Base-by-base conservation (phyloP, 2,888 invertebrate genomes). In the Ceramica pisi region DNA sequence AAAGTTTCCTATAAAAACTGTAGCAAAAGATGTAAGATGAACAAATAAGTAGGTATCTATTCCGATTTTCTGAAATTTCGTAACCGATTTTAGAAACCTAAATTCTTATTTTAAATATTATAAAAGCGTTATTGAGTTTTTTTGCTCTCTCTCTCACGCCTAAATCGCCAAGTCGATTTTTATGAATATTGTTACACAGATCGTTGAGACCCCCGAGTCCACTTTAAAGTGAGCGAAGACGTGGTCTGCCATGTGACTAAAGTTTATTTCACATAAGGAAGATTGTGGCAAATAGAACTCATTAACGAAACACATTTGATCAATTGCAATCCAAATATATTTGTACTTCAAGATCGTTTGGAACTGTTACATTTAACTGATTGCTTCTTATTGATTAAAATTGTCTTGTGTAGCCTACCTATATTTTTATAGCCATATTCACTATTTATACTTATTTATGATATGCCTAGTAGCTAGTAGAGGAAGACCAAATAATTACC, bases 241-340 rank as follows among this genome's bases (percentile, higher is more conserved):
- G 38, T 12, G 2, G 38, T 26, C 8, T 60, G 21, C 4, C 59
- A 64, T 67, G 61, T 53, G 53, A 61, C 2, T n/a, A 46, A 51
- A 68, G 21, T 83, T 71, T 67, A 69, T 67, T 72, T 77, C 62
- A 14, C 67, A 73, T 75, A 48, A 73, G 57, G 66, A 71, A 66
- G 69, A 82, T 69, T 55, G 62, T 53, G 23, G 51, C 80, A 79
- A 82, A 76, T 75, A 46, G 55, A 67, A 59, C 73, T 86, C 46
- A 71, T 82, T 84, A 79, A 46, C 56, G 64, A 73, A 84, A 79
- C 63, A 73, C 75, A 82, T 84, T 84, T 38, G 55, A 57, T 63
- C 86, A 86, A 84, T 86, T 86, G 67, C 48, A 72, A 75, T 55
- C 60, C 65, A 73, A 84, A 75, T 69, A 78, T 69, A 81, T 63